Percentiles rank a stretch among this genome's conserved stretches.
These are phyloP conservation scores for Exaiptasia diaphana DNA, from an alignment of 64 coral and sea anemone genomes.

Conservation along the genomic window DNA sequence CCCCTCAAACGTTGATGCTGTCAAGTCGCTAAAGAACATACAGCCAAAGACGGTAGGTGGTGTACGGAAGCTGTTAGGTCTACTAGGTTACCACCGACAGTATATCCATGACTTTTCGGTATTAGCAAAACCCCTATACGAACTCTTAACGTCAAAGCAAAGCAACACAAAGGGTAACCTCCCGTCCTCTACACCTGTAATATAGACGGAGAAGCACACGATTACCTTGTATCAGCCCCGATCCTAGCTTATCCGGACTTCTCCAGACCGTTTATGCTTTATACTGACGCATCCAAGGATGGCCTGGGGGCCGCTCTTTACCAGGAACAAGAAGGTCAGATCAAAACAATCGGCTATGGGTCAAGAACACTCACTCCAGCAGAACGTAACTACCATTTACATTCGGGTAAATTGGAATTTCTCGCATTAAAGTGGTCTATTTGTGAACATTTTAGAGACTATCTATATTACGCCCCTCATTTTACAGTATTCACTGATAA, in stretches of 20 bases:
- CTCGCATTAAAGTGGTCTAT: neutral
- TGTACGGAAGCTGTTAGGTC: constrained; percentile 16
- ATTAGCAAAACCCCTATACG: constrained; percentile 1
- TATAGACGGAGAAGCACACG: neutral
- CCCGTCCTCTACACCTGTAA: neutral
- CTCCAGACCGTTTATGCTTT: neutral
- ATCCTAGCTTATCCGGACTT: neutral
- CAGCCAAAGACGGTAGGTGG: neutral
- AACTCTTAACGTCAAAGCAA: neutral
- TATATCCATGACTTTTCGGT: constrained; percentile 5
- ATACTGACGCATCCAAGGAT: constrained; percentile 11
- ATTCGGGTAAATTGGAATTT: constrained; percentile 23
- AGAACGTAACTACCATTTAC: constrained; percentile 13
- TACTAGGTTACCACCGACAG: constrained; percentile 5
- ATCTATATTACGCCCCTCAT: neutral
- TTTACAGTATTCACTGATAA: neutral
- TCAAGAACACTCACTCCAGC: neutral
- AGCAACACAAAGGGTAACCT: neutral
- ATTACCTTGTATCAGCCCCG: neutral
- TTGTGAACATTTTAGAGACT: constrained; percentile 5
- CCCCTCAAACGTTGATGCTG: constrained; percentile 1
- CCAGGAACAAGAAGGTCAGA: neutral
- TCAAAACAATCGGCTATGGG: neutral
- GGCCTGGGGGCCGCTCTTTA: constrained; percentile 3
- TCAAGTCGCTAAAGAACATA: neutral